Evolutionary conservation across 2,113 vertebrate genomes (phyloP).

Genomic region (Morone chrysops): DNA sequence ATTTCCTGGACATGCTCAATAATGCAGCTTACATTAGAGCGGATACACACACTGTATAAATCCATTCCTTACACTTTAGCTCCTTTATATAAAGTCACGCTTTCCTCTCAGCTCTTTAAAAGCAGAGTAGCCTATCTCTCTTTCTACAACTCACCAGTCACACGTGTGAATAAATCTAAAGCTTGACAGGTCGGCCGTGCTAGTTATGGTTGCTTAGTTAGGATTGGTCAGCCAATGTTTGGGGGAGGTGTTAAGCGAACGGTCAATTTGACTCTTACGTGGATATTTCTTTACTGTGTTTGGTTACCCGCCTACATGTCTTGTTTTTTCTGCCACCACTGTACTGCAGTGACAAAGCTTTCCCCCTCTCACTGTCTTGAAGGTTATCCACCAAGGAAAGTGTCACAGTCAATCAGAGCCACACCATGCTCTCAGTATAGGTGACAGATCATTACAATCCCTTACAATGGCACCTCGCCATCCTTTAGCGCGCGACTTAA

Average conservation of each 20-base stretch:
- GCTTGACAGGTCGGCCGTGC: not conserved
- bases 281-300: not conserved
- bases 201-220: not conserved
- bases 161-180: not conserved
- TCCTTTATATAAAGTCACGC: too few species aligned
- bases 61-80: too few species aligned
- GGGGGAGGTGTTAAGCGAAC: not conserved
- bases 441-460: slow-evolving; percentile 73
- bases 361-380: slow-evolving; percentile 41
- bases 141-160: not conserved
- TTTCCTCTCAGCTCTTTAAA: too few species aligned
- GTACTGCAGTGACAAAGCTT: slow-evolving; percentile 14
- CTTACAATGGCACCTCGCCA: slow-evolving; percentile 61
- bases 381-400: slow-evolving; percentile 69
- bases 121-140: not conserved
- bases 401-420: slow-evolving; percentile 75
- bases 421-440: slow-evolving; percentile 53
- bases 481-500: slow-evolving; percentile 59
- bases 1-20: not conserved
- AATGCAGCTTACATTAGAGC: not conserved
- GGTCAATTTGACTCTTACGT: not conserved
- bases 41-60: not conserved
- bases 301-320: too few species aligned
- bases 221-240: not conserved
- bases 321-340: not conserved